Evolutionary conservation across 2,888 invertebrate species (phyloP), one percentile per base, ranked within the genome.

Genomic region (Amblyteles armatorius): DNA sequence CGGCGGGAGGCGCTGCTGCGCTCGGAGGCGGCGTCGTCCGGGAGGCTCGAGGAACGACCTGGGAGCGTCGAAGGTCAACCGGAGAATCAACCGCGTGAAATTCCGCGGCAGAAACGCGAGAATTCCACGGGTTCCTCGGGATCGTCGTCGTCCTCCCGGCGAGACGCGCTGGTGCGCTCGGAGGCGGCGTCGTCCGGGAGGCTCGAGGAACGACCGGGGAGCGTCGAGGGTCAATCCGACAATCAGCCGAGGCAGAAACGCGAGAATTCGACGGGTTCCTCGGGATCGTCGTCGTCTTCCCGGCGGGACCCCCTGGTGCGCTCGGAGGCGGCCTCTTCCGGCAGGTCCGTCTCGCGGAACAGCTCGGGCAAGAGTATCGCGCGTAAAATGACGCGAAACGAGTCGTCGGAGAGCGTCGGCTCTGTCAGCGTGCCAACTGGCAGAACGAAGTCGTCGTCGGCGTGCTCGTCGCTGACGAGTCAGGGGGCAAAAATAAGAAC

Each of bases 341-440:
- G 85, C 63, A 88, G 90, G 63, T 89, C 90, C 1, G 78, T 87
- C 44, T 91, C 90, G 0, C 90, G 91, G 9, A 89, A 87, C 78
- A 88, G 85, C 68, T 89, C 91, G 22, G 79, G 86, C 69, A 93
- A 91, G 80, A 91, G 88, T 72, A 78, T 87, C 29, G 65, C 90
- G 71, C 92, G 92, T 88, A 92, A 92, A 86, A 89, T 89, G 88
- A 91, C 91, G 90, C 92, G 92, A 0, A 77, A 88, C n/a, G 91
- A 91, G 50, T 90, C 91, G 74, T 91, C 79, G 29, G 85, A 85
- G 57, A 50, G 79, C 73, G 82, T 77, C 65, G 69, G 72, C 80
- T 82, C 90, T 91, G 92, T 90, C 88, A 91, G 86, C 79, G 83
- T 92, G 92, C 93, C 93, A 93, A 91, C 90, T 92, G 92, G 92